Percentiles rank a stretch among this genome's conserved stretches.
phyloP scores from a whole-genome alignment of 2,797 vertebrate species.

The Mastacembelus armatus region DNA sequence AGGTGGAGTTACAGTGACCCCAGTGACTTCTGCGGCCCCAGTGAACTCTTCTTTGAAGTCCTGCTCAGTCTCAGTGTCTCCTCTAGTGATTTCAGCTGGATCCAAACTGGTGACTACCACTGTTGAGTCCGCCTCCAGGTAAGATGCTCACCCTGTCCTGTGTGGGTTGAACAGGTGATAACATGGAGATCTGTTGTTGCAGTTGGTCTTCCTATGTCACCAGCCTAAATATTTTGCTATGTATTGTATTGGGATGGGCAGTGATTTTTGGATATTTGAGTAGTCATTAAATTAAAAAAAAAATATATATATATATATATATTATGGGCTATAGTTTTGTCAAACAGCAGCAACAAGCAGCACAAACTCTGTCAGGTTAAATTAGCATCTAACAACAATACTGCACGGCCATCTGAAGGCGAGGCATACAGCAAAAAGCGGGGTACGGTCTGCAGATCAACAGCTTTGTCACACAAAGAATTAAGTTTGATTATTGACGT shows the following conservation, averaged over 20 bases:
- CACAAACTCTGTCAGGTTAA: no score
- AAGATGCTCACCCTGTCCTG: not conserved
- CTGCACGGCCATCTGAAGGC: no score
- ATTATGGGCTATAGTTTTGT: no score
- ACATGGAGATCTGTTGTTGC: not conserved
- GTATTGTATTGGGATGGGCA: not conserved
- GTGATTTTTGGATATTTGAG: no score
- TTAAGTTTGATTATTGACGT: no score
- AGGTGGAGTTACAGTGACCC: constrained; percentile 12
- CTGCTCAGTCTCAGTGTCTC: constrained; percentile 54
- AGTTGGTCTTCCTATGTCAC: not conserved
- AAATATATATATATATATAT: no score
- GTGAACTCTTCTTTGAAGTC: constrained; percentile 40
- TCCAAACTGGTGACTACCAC: constrained; percentile 31
- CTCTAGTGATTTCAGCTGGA: constrained; percentile 42
- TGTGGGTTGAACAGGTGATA: not conserved
- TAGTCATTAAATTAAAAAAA: no score
- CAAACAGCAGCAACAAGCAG: no score
- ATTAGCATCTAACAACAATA: no score
- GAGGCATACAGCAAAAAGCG: no score
- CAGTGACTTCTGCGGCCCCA: not conserved
- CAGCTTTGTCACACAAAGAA: no score
- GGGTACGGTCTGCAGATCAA: no score
- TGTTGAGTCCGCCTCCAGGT: constrained; percentile 49
- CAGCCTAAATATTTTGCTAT: not conserved